These are phyloP conservation scores for Gadus macrocephalus DNA, from an alignment of 2,113 vertebrate genomes.

Conservation along the genomic window DNA sequence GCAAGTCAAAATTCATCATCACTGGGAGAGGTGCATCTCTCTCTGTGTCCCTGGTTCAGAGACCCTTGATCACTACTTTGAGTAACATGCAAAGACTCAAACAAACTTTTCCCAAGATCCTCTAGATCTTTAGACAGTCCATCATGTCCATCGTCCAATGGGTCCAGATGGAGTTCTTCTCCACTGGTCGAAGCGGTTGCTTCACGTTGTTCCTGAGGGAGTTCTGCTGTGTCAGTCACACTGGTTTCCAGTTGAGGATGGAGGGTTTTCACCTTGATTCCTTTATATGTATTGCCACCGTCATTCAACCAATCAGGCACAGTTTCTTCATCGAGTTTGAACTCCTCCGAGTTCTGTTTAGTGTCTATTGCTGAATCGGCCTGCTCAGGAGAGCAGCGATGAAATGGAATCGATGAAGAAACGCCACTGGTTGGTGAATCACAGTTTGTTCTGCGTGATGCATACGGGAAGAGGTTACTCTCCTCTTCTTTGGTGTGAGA, in stretches of 20 bases:
- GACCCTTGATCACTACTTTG: conserved; percentile 10
- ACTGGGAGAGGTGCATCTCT: conserved; percentile 34
- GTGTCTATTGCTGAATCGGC: conserved; percentile 8
- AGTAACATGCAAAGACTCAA: conserved; percentile 52
- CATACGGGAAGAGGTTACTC: conserved; percentile 11
- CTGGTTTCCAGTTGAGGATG: conserved; percentile 6
- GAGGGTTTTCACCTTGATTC: conserved; percentile 21
- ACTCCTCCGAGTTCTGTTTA: conserved; percentile 20
- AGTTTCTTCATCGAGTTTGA: background rate
- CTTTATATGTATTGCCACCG: background rate
- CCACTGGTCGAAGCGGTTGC: conserved; percentile 5
- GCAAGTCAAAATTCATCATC: conserved; percentile 66
- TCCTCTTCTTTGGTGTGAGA: conserved; percentile 35
- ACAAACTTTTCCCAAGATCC: conserved; percentile 59
- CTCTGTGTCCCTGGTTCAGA: conserved; percentile 19
- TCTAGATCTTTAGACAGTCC: conserved; percentile 48
- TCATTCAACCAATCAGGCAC: conserved; percentile 16
- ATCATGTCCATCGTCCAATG: conserved; percentile 18
- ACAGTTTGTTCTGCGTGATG: conserved; percentile 27
- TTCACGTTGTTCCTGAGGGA: too few species aligned
- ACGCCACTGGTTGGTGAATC: conserved; percentile 13
- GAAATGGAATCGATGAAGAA: conserved; percentile 9
- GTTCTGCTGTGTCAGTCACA: background rate
- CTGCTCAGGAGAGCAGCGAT: conserved; percentile 23
- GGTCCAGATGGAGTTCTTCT: conserved; percentile 15